Evolutionary conservation across 2,797 vertebrate species (phyloP), one percentile per base, ranked within the genome.

Genomic region (Chromobotia macracanthus): DNA sequence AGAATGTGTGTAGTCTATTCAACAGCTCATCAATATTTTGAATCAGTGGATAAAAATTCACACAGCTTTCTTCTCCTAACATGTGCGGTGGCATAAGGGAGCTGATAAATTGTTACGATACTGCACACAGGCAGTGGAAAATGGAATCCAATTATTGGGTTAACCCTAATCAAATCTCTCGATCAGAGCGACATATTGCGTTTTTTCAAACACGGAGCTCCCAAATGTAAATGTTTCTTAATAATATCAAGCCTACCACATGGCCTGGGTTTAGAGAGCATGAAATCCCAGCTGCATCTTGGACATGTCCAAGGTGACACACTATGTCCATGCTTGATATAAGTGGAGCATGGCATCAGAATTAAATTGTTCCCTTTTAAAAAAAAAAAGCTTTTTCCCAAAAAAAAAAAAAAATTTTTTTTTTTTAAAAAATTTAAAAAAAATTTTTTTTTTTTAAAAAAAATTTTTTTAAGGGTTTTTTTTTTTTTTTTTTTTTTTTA

Each of bases 141-240:
- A 86, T 84, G 64, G 82, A 88, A 88, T 86, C 19, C 44, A 75
- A 84, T 89, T 81, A 83, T 87, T 87, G 31, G 55, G 79, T 87
- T 77, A 83, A 74, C 68, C 21, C 11, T 89, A 90, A 91, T 90
- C 87, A 18, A 84, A 85, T 90, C 68, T 75, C 68, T 58, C 55
- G 69, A 81, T 85, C 85, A 80, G 70, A 84, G 53, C 67, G 25
- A 16, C 41, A 67, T 81, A 88, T 84, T 61, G 82, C 89, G 87
- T 60, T 75, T 70, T 78, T 79, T 72, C 60, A 75, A n/a, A 79
- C 77, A 31, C 50, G 69, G 70, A 72, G 51, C 86, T 86, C 61
- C 18, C 79, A 25, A 44, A 77, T 74, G 60, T 55, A 56, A 75
- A 80, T 77, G 44, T 31, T 74, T 75, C 80, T 79, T 84, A 58